phyloP scores from a whole-genome alignment of 2,113 vertebrate genomes.

The Henicopernis longicauda region DNA sequence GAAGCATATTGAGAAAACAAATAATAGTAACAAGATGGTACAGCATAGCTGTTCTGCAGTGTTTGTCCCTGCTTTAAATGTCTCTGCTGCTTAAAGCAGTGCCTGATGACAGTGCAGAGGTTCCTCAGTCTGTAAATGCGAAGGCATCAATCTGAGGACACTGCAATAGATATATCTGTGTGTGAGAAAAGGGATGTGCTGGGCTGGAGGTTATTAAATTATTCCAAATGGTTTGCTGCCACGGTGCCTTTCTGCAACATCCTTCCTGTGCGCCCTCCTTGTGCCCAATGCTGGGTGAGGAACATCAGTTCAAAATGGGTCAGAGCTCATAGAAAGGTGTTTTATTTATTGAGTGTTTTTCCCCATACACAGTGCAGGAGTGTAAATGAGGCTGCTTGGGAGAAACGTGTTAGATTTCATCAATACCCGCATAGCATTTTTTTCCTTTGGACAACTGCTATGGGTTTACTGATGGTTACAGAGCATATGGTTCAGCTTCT shows the following conservation, averaged over 20 bases:
- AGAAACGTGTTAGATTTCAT: neutral
- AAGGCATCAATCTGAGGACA: neutral
- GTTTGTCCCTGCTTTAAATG: neutral
- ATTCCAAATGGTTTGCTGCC: neutral
- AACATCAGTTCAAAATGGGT: neutral
- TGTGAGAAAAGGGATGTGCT: neutral
- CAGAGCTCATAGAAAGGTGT: neutral
- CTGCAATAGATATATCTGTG: neutral
- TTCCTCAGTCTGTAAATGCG: neutral
- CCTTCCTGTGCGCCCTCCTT: neutral
- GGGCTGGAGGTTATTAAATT: neutral
- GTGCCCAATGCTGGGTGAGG: neutral
- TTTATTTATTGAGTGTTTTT: neutral
- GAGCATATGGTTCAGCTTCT: slow-evolving; percentile 4
- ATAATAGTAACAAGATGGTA: slow-evolving; percentile 4
- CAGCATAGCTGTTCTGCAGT: neutral
- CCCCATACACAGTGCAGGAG: neutral
- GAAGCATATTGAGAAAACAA: slow-evolving; percentile 19
- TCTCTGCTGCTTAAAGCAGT: neutral
- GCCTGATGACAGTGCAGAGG: neutral
- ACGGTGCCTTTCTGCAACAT: neutral
- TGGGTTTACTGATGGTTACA: neutral
- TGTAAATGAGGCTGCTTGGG: neutral
- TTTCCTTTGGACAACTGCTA: neutral
- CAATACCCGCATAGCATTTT: neutral